Conservation (phyloP, 1,140 invertebrate genomes). For the Epicauta chinensis region DNA sequence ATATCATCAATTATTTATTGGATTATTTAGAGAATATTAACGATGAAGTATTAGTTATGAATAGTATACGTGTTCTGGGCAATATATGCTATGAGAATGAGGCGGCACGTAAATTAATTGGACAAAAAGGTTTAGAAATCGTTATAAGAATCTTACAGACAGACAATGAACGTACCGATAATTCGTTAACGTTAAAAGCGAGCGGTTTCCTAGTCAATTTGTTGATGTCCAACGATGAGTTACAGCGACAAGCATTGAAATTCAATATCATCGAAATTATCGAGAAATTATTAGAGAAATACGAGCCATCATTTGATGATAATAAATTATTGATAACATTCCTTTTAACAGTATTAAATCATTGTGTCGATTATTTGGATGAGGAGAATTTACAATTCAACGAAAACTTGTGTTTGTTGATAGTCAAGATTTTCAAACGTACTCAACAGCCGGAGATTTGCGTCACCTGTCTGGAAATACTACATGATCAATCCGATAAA, state of each 20-base stretch:
- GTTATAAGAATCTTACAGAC: slow-evolving; percentile 47
- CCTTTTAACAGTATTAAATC: slow-evolving; percentile 62
- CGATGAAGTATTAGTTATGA: slow-evolving; percentile 51
- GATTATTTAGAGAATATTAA: slow-evolving; percentile 43
- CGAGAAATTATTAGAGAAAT: slow-evolving; percentile 43
- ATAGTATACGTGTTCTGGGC: slow-evolving; percentile 72
- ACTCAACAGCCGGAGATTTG: slow-evolving; percentile 59
- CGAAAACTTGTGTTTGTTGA: slow-evolving; percentile 49
- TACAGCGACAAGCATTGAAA: slow-evolving; percentile 59
- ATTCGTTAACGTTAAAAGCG: slow-evolving; percentile 24
- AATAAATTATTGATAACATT: slow-evolving; percentile 45
- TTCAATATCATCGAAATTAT: slow-evolving; percentile 58
- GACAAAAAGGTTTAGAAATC: slow-evolving; percentile 52
- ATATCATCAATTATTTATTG: slow-evolving; percentile 54
- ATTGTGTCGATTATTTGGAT: slow-evolving; percentile 63
- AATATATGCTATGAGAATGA: slow-evolving; percentile 87
- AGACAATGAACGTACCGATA: slow-evolving; percentile 22
- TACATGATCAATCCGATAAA: slow-evolving; percentile 68
- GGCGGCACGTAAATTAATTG: slow-evolving; percentile 54
- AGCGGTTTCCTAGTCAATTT: slow-evolving; percentile 73
- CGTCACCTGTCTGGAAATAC: slow-evolving; percentile 67
- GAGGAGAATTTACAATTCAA: slow-evolving; percentile 48
- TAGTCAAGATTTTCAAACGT: slow-evolving; percentile 56
- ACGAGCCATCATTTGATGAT: slow-evolving; percentile 20
- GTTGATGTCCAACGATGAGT: slow-evolving; percentile 64